Conservation (phyloP, 2,888 invertebrate species). For the Epicampocera succincta region DNA sequence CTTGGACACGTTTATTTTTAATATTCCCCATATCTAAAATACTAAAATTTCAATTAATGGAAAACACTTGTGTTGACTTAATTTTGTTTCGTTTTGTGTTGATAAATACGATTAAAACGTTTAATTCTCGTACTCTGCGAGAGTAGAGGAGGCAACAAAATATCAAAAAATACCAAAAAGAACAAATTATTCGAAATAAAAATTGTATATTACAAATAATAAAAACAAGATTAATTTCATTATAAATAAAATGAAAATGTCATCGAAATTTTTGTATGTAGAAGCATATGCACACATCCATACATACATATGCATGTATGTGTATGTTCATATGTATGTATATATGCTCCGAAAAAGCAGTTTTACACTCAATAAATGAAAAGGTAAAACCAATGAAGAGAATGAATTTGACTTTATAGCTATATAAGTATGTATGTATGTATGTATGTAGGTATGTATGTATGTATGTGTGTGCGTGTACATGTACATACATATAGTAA, state of each 20-base stretch:
- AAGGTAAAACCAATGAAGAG: neutral
- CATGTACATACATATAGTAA: no score
- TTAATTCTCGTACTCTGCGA: slow-evolving; percentile 29
- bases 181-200: slow-evolving; percentile 30
- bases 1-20: slow-evolving; percentile 27
- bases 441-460: neutral
- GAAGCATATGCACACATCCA: neutral
- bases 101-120: slow-evolving; percentile 65
- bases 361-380: no score
- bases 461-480: no score
- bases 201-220: slow-evolving; percentile 39
- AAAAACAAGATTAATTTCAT: slow-evolving; percentile 67
- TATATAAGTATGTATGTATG: neutral
- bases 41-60: slow-evolving; percentile 68
- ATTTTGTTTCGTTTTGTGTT: slow-evolving; percentile 20
- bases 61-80: slow-evolving; percentile 70
- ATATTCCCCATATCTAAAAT: slow-evolving; percentile 62
- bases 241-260: slow-evolving; percentile 59
- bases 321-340: neutral
- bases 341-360: no score
- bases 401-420: neutral
- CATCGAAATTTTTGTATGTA: slow-evolving; percentile 41
- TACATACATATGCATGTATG: neutral
- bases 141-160: slow-evolving; percentile 20
- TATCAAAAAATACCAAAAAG: slow-evolving; percentile 30